Base-by-base conservation (phyloP, 2,888 invertebrate species). In the Acronicta psi region DNA sequence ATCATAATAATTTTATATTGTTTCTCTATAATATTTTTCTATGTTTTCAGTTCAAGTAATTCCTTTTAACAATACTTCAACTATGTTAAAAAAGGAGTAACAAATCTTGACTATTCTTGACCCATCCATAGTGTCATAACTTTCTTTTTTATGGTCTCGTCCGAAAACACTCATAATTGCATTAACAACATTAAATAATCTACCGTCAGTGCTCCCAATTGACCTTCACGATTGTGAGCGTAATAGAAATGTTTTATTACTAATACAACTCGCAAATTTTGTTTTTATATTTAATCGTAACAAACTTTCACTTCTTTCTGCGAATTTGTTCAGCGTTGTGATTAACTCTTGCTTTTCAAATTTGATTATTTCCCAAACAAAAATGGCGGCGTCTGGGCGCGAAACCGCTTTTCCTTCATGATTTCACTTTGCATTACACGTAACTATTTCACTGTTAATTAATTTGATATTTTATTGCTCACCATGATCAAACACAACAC, bases 301-400 rank as follows among this genome's bases (percentile, higher is more conserved):
- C 70, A 73, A 77, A 87, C 88, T 88, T 88, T 91, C 90, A 87
- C 88, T 87, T 73, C 80, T 83, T 88, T 89, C 83, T 84, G 82
- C 81, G 80, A 85, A 85, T 81, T 83, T 82, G 74, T 69, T 79
- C 80, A 79, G 75, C 75, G 83, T 79, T 85, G 82, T 84, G 81
- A 86, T 86, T 86, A 86, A 78, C 82, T 85, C 77, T 84, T 83
- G 78, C 81, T 82, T 82, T 84, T 81, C 76, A 78, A 76, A 77
- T 76, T 75, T 68, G 72, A 77, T 82, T 82, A 78, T 79, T 84
- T 84, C 76, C 74, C 77, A 66, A 79, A 61, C 41, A 54, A 61
- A 69, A 73, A 62, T 71, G 47, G 51, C 44, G 54, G 38, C 37
- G 45, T 44, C 13, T 66, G 56, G 31, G 46, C 43, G 53, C 23